phyloP scores from a whole-genome alignment of 1,140 invertebrate genomes.

The Halesus radiatus region DNA sequence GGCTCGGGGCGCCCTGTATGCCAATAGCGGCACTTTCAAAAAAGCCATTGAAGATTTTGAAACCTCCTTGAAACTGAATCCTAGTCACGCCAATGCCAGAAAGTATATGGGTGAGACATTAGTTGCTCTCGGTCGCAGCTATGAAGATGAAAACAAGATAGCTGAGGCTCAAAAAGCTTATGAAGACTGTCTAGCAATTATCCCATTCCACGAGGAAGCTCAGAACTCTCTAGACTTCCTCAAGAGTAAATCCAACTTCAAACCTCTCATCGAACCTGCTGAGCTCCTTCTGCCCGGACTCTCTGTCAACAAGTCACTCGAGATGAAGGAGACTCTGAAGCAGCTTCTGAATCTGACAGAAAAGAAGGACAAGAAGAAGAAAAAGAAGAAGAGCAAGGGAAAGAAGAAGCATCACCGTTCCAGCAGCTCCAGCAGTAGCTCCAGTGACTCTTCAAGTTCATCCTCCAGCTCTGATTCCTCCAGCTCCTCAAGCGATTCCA shows the following conservation, averaged over 20 bases:
- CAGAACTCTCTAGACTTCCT: constrained; percentile 84
- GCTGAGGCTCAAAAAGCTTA: constrained; percentile 89
- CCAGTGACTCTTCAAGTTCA: constrained; percentile 75
- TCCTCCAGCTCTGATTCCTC: constrained; percentile 77
- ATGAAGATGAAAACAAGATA: constrained; percentile 87
- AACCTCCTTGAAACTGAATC: constrained; percentile 88
- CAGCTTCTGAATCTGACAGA: constrained; percentile 73
- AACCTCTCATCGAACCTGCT: constrained; percentile 73
- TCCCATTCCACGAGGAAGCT: constrained; percentile 88
- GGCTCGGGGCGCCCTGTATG: constrained; percentile 92
- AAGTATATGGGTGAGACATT: constrained; percentile 96
- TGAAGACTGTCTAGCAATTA: constrained; percentile 83
- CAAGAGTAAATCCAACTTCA: constrained; percentile 74
- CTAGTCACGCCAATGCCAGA: constrained; percentile 91
- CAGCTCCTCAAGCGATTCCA: constrained; percentile 65
- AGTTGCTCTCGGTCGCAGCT: constrained; percentile 86
- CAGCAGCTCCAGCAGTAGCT: constrained; percentile 76
- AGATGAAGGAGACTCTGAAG: constrained; percentile 77
- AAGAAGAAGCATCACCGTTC: constrained; percentile 78
- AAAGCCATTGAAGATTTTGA: constrained; percentile 97
- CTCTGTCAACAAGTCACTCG: constrained; percentile 69
- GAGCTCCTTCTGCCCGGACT: constrained; percentile 72
- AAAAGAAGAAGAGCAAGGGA: constrained; percentile 79
- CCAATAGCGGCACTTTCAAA: constrained; percentile 93
- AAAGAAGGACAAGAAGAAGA: constrained; percentile 80